phyloP scores from a whole-genome alignment of 2,888 invertebrate species.

The Meliscaeva auricollis region DNA sequence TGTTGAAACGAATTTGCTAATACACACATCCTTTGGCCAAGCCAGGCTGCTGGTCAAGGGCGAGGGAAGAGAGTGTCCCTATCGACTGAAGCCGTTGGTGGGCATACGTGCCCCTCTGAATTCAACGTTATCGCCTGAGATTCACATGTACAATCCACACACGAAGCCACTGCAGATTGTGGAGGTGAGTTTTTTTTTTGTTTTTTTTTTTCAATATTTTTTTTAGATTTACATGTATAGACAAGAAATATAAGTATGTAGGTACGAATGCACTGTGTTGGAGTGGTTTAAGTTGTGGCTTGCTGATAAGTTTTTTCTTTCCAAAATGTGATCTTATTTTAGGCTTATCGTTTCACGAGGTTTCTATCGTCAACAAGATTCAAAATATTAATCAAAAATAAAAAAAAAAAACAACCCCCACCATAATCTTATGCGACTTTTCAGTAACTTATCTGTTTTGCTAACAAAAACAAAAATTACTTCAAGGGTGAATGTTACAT shows the following conservation, averaged over 20 bases:
- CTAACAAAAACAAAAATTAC: not conserved
- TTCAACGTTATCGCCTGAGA: slow-evolving; percentile 94
- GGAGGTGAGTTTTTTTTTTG: slow-evolving; percentile 85
- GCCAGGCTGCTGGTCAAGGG: slow-evolving; percentile 94
- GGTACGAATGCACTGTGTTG: not conserved
- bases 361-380: not conserved
- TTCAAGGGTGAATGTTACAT: too few species aligned
- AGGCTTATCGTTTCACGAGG: too few species aligned
- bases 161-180: slow-evolving; percentile 92
- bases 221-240: not conserved
- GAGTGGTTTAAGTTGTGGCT: not conserved
- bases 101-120: slow-evolving; percentile 96
- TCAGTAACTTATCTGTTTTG: not conserved
- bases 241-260: not conserved
- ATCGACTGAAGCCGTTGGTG: slow-evolving; percentile 94
- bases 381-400: slow-evolving; percentile 3
- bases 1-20: slow-evolving; percentile 93
- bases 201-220: not conserved
- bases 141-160: slow-evolving; percentile 98
- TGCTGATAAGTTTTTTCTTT: slow-evolving; percentile 2
- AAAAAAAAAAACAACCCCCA: not conserved
- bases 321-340: not conserved
- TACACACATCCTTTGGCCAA: slow-evolving; percentile 97
- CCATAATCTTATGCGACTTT: not conserved
- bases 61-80: slow-evolving; percentile 94